These are phyloP conservation scores for Austrofundulus limnaeus DNA, from an alignment of 2,113 vertebrate genomes.

Conservation along the genomic window DNA sequence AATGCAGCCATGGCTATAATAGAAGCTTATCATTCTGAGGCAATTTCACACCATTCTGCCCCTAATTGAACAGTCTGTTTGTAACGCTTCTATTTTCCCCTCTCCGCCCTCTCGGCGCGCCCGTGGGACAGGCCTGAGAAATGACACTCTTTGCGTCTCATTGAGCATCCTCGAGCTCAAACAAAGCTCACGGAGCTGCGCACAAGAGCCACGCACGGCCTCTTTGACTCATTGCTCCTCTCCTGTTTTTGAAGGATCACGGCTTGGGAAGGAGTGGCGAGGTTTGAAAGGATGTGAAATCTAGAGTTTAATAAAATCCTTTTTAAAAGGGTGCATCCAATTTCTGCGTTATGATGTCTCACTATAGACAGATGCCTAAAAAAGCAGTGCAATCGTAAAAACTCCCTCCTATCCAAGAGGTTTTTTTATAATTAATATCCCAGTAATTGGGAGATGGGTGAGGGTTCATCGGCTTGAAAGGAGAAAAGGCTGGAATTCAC, in stretches of 20 bases:
- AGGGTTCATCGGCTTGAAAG: slow-evolving; percentile 67
- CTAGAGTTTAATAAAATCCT: not conserved
- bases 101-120: slow-evolving; percentile 69
- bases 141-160: slow-evolving; percentile 82
- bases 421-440: slow-evolving; percentile 68
- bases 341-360: slow-evolving; percentile 4
- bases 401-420: slow-evolving; percentile 46
- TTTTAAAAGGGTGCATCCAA: no score
- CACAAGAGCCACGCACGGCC: slow-evolving; percentile 58
- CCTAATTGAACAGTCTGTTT: slow-evolving; percentile 86
- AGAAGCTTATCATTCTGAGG: slow-evolving; percentile 82
- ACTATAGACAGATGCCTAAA: slow-evolving; percentile 7
- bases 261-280: no score
- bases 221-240: slow-evolving; percentile 64
- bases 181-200: slow-evolving; percentile 72
- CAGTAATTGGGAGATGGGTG: slow-evolving; percentile 73
- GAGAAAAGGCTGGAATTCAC: slow-evolving; percentile 65
- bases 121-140: slow-evolving; percentile 82
- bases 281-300: no score
- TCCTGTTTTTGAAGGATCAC: slow-evolving; percentile 52
- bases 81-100: slow-evolving; percentile 78
- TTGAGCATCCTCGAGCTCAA: slow-evolving; percentile 79
- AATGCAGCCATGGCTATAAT: slow-evolving; percentile 69
- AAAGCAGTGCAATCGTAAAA: slow-evolving; percentile 11
- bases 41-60: slow-evolving; percentile 83